phyloP scores from a whole-genome alignment of 2,797 vertebrate species.

The Poecilia picta region DNA sequence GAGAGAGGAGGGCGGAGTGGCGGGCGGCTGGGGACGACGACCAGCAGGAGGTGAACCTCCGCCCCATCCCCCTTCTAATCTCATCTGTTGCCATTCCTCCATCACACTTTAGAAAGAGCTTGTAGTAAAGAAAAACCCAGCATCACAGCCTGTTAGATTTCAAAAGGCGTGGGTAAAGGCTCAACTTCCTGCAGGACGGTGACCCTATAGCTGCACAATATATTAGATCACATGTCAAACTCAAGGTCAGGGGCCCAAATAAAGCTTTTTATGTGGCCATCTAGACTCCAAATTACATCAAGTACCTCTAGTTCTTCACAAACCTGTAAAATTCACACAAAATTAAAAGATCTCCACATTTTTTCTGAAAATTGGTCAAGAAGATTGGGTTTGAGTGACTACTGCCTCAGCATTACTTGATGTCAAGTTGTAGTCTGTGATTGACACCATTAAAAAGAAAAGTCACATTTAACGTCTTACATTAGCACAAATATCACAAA shows the following conservation, averaged over 20 bases:
- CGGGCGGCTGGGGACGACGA: conserved; percentile 80
- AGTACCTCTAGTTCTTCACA: not conserved
- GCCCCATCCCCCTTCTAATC: conserved; percentile 5
- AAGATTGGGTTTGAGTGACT: no score
- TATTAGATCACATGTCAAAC: no score
- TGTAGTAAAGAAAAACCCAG: not conserved
- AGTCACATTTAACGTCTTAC: no score
- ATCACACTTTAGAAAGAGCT: conserved; percentile 8
- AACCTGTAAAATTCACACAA: not conserved
- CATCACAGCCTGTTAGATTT: not conserved
- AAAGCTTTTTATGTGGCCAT: no score
- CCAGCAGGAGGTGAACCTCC: conserved; percentile 86
- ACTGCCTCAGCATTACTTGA: no score
- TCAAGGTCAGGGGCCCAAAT: not conserved
- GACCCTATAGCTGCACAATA: not conserved
- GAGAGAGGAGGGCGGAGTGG: conserved; percentile 80
- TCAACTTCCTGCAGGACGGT: not conserved
- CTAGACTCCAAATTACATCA: no score
- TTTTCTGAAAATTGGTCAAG: no score
- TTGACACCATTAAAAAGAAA: no score
- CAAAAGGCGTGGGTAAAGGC: not conserved
- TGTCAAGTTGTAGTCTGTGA: no score
- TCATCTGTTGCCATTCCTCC: conserved; percentile 26
- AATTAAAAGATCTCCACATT: no score
- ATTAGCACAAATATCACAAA: no score